phyloP scores from a whole-genome alignment of 2,113 vertebrate species.

The Cnemophilus loriae region DNA sequence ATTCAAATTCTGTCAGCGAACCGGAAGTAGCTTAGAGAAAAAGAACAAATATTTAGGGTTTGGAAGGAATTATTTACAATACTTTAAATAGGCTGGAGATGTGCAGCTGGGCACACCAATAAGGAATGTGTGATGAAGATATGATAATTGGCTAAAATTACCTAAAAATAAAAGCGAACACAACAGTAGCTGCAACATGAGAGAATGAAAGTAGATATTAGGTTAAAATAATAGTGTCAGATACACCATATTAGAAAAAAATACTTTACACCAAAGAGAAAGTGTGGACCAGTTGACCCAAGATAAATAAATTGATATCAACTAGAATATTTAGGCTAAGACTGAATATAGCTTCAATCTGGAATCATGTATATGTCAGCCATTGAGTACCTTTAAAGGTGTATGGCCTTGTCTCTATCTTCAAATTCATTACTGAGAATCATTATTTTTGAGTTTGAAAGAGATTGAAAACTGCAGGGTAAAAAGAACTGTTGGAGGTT shows the following conservation, averaged over 20 bases:
- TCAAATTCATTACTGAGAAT: background rate
- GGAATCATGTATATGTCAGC: background rate
- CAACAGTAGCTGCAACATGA: background rate
- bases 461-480: background rate
- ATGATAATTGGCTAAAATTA: background rate
- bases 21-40: background rate
- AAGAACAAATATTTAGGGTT: background rate
- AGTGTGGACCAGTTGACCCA: background rate
- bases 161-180: background rate
- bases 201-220: background rate
- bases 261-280: background rate
- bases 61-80: background rate
- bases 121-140: background rate
- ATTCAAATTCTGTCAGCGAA: background rate
- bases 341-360: background rate
- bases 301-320: background rate
- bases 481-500: background rate
- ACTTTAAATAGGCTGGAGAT: background rate
- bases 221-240: background rate
- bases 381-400: background rate
- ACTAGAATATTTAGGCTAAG: background rate
- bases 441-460: background rate
- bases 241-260: background rate
- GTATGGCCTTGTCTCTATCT: background rate
- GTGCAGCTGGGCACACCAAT: background rate